A percentile compares a stretch with the other conserved stretches of the same genome.
Evolutionary conservation across 1,140 invertebrate genomes (phyloP).

Genomic region (Sesamia nonagrioides): DNA sequence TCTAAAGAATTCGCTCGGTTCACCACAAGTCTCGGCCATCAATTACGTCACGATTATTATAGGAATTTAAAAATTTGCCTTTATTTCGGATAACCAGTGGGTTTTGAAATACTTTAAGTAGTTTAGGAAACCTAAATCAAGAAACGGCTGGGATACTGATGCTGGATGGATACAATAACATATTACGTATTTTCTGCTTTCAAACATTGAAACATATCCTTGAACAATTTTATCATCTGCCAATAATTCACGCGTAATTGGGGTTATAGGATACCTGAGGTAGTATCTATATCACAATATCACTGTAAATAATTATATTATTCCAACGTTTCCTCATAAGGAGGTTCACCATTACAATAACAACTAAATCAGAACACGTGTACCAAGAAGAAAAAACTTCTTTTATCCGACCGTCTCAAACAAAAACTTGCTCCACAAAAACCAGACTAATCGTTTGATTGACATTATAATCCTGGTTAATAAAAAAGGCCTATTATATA

Average conservation of each 20-base stretch:
- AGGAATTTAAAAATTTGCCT: constrained; percentile 11
- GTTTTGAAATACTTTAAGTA: background rate
- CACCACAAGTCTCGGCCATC: constrained; percentile 22
- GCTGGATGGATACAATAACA: too few relatives aligned
- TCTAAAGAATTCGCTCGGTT: constrained; percentile 29
- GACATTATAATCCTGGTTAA: constrained; percentile 32
- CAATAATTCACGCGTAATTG: too few relatives aligned
- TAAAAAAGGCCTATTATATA: constrained; percentile 38
- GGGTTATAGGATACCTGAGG: too few relatives aligned
- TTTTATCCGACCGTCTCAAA: constrained; percentile 7
- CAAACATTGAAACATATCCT: background rate
- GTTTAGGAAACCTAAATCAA: background rate
- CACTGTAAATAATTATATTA: background rate
- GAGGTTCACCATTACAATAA: background rate
- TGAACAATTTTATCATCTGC: too few relatives aligned
- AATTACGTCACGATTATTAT: constrained; percentile 17
- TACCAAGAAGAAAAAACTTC: constrained; percentile 22
- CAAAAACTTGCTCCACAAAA: constrained; percentile 27
- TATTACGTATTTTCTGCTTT: background rate
- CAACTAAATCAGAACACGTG: constrained; percentile 24
- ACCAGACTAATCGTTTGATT: constrained; percentile 38
- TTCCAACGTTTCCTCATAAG: background rate
- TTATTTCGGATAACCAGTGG: constrained; percentile 14
- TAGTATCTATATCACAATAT: too few relatives aligned
- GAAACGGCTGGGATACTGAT: background rate